These are phyloP conservation scores for Leptinotarsa undecemlineata DNA, from an alignment of 1,140 invertebrate genomes.

Conservation along the genomic window DNA sequence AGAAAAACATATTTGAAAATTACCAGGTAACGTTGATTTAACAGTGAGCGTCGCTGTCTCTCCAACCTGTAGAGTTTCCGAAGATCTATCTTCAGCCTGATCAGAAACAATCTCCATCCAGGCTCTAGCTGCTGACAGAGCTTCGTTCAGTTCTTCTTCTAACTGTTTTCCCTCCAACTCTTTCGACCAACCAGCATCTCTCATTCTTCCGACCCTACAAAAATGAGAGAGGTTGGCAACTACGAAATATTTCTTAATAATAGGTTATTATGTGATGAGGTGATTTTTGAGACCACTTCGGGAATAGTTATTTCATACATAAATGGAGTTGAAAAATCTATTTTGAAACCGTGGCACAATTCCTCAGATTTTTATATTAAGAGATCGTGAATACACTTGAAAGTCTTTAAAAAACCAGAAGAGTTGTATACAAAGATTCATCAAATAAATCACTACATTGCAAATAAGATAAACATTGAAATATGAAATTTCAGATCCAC, in stretches of 20 bases:
- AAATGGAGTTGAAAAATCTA: too few relatives aligned
- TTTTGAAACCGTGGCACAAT: too few relatives aligned
- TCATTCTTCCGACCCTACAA: slow-evolving; percentile 46
- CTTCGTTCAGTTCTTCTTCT: slow-evolving; percentile 44
- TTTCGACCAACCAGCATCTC: slow-evolving; percentile 43
- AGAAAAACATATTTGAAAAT: slow-evolving; percentile 1
- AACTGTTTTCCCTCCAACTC: slow-evolving; percentile 36
- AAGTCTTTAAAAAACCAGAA: too few relatives aligned
- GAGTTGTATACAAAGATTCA: too few relatives aligned
- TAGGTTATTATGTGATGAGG: too few relatives aligned
- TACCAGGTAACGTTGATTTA: slow-evolving; percentile 70
- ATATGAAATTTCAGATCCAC: too few relatives aligned
- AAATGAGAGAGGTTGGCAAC: neutral
- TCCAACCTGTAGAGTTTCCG: slow-evolving; percentile 67
- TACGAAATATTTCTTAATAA: neutral
- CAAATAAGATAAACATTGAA: too few relatives aligned
- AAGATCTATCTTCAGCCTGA: slow-evolving; percentile 53
- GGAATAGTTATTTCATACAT: too few relatives aligned
- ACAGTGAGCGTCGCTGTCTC: slow-evolving; percentile 70
- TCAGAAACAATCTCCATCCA: slow-evolving; percentile 72
- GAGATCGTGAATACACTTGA: too few relatives aligned
- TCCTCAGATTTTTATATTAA: too few relatives aligned
- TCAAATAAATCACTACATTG: too few relatives aligned
- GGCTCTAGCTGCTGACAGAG: slow-evolving; percentile 60
- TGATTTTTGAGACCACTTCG: too few relatives aligned